Base-by-base conservation (phyloP, 2,888 invertebrate genomes). In the Nasonovia ribisnigri region DNA sequence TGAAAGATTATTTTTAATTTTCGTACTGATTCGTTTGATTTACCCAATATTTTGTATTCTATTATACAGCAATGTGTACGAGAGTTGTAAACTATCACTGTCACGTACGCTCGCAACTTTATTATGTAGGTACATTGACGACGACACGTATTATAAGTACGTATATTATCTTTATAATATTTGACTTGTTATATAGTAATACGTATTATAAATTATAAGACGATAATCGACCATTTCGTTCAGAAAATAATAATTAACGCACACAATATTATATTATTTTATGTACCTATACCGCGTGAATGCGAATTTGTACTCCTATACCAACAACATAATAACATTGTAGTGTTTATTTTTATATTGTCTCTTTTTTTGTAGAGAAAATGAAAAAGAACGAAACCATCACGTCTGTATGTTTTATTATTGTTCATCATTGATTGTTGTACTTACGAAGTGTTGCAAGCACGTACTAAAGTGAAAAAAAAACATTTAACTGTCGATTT, bases 381-480 rank as follows among this genome's bases (percentile, higher is more conserved):
- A 42, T 24, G 88, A 29, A 26, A 48, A 90, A 77, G 3, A 91
- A 91, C n/a, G 43, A 91, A 91, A 84, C 91, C n/a, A 51, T 51
- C 84, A 48, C 42, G 84, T 54, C 29, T 29, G n/a, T n/a, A 54
- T 26, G 77, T 77, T 84, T 77, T 43, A 26, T 77, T 88, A 42
- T 42, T 57, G 42, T 88, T 88, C 88, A 57, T 88, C 88, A 57
- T 88, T 57, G 88, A 88, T 88, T 54, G 43, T 84, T 92, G 48
- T 48, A 24, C 46, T 57, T 86, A 86, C 86, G 26, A 36, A 87
- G 48, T 86, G 84, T 60, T 36, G 86, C 86, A 8, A 92, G 86
- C 91, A 92, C 91, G 91, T 92, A 92, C 86, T 48, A 60, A 57
- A 48, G 51, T 88, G n/a, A 67, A 67, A 90, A 46, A 90, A 91